These are phyloP conservation scores for human (Homo sapiens) DNA, from an alignment of 2,113 vertebrate genomes.

Conservation along the genomic window DNA sequence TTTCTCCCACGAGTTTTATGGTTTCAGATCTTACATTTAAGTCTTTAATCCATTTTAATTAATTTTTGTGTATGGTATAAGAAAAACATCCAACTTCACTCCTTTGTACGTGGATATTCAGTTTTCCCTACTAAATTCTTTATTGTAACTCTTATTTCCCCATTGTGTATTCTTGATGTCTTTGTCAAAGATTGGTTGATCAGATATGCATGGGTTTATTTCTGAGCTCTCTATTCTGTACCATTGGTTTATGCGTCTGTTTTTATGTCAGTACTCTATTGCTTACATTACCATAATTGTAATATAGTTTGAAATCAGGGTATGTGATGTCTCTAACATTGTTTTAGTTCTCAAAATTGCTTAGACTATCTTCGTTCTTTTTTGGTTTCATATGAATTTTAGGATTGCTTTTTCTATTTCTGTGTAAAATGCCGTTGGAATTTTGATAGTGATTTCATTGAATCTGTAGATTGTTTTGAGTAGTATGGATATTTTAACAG, in stretches of 20 bases:
- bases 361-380: not conserved
- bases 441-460: not conserved
- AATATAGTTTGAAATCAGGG: not conserved
- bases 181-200: not conserved
- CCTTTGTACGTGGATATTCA: not conserved
- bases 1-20: not conserved
- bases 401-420: not conserved
- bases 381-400: not conserved
- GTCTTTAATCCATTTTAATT: not conserved
- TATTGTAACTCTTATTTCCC: not conserved
- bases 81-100: not conserved
- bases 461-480: not conserved
- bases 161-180: not conserved
- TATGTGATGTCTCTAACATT: not conserved
- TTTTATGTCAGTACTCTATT: not conserved
- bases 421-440: not conserved
- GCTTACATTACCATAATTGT: not conserved
- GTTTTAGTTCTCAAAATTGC: not conserved
- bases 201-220: not conserved
- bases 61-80: not conserved
- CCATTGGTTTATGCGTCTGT: not conserved
- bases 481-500: not conserved
- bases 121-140: not conserved
- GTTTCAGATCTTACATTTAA: not conserved
- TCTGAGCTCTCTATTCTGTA: not conserved